Percentiles rank a stretch among this genome's conserved stretches.
Evolutionary conservation across 2,888 invertebrate species (phyloP).

Genomic region (Apocheima hispidaria): DNA sequence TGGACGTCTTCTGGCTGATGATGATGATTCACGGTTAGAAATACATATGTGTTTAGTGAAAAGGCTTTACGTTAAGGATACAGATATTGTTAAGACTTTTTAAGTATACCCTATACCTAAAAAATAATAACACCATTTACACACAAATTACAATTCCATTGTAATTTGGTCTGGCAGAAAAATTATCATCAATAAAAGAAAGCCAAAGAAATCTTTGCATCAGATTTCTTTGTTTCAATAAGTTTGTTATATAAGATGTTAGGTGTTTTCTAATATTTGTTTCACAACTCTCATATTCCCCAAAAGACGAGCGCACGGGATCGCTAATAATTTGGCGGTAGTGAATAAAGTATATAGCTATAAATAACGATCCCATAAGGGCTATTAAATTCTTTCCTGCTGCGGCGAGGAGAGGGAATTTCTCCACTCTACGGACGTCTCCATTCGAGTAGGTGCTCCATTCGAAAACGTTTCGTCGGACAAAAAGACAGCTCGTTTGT

Average conservation of each 20-base stretch:
- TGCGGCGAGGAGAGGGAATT: slow-evolving; percentile 58
- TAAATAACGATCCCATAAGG: slow-evolving; percentile 66
- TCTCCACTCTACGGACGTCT: slow-evolving; percentile 70
- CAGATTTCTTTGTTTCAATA: slow-evolving; percentile 1
- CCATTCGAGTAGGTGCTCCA: slow-evolving; percentile 48
- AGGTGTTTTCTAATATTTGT: slow-evolving; percentile 9
- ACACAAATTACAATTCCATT: no score
- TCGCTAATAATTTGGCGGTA: slow-evolving; percentile 42
- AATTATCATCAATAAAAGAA: not conserved
- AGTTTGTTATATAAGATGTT: not conserved
- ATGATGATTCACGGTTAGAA: no score
- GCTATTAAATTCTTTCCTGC: slow-evolving; percentile 74
- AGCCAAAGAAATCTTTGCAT: not conserved
- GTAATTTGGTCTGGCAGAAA: no score
- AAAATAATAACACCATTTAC: no score
- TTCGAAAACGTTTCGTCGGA: slow-evolving; percentile 8
- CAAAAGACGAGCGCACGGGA: slow-evolving; percentile 5
- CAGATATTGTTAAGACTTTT: no score
- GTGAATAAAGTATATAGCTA: slow-evolving; percentile 58
- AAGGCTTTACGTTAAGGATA: not conserved
- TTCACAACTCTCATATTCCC: slow-evolving; percentile 14
- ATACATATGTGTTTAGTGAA: slow-evolving; percentile 13
- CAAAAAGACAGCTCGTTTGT: no score
- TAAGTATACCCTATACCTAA: no score
- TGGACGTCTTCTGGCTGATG: no score